phyloP scores from a whole-genome alignment of 2,888 invertebrate genomes.

The Xestia c-nigrum region DNA sequence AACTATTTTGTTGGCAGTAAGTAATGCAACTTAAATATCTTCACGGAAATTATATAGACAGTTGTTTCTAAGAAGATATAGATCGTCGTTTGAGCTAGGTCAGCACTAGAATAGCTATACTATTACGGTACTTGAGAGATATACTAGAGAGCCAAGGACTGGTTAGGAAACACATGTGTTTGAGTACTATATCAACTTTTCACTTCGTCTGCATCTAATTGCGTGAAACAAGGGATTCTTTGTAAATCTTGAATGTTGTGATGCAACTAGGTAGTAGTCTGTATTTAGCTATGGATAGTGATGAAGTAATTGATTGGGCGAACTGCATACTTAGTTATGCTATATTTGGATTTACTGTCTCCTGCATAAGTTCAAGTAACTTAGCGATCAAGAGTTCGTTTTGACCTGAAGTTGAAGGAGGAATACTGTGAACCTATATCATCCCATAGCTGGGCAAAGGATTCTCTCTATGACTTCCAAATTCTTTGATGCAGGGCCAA shows the following conservation, averaged over 20 bases:
- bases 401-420: background rate
- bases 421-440: too few species aligned
- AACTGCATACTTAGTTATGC: background rate
- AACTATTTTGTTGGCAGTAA: background rate
- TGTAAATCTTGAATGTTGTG: conserved; percentile 13
- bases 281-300: background rate
- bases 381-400: background rate
- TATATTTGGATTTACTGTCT: background rate
- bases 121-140: conserved; percentile 26
- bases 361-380: background rate
- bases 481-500: too few species aligned
- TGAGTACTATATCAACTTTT: conserved; percentile 28
- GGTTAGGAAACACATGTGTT: conserved; percentile 19
- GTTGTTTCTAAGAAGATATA: conserved; percentile 44
- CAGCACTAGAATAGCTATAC: conserved; percentile 19
- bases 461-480: too few species aligned
- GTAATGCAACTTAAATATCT: background rate
- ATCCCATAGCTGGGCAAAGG: too few species aligned
- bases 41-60: conserved; percentile 12
- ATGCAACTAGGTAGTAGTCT: background rate
- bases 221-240: conserved; percentile 14
- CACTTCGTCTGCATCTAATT: conserved; percentile 22
- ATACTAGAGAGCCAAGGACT: background rate
- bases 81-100: conserved; percentile 33
- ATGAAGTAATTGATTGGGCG: background rate